phyloP scores from a whole-genome alignment of 1,140 invertebrate genomes.

The Elymnias hypermnestra region DNA sequence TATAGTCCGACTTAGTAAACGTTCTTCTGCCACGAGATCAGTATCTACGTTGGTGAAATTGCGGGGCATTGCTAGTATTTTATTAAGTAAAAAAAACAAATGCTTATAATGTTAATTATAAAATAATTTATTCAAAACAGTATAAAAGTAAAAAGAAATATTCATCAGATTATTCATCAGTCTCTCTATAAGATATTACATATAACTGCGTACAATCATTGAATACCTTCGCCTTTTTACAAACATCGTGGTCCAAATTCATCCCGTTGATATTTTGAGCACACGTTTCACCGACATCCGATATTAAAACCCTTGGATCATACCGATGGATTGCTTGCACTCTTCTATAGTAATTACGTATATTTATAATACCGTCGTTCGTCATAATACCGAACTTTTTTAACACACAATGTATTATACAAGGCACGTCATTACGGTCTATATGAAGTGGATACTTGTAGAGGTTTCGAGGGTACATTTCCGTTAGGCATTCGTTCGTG shows the following conservation, averaged over 20 bases:
- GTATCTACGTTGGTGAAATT: no score
- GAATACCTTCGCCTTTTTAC: constrained; percentile 66
- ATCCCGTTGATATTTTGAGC: constrained; percentile 61
- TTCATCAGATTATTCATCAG: constrained; percentile 26
- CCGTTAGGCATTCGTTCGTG: constrained; percentile 52
- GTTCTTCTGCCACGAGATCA: no score
- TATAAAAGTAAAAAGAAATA: constrained; percentile 20
- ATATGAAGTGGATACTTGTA: constrained; percentile 59
- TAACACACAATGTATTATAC: constrained; percentile 63
- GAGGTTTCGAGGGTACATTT: constrained; percentile 63
- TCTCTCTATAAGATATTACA: constrained; percentile 51
- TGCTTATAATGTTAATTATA: no score
- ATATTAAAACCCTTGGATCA: constrained; percentile 63
- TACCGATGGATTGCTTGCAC: constrained; percentile 61
- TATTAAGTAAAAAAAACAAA: no score
- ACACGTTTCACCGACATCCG: constrained; percentile 62
- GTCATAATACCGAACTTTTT: constrained; percentile 67
- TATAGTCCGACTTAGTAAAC: no score
- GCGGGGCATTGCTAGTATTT: no score
- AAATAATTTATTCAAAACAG: neutral
- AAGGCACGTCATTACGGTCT: constrained; percentile 59
- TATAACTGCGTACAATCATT: constrained; percentile 69
- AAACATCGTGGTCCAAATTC: constrained; percentile 63
- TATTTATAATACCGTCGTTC: constrained; percentile 59
- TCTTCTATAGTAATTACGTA: constrained; percentile 57